phyloP scores from a whole-genome alignment of 2,888 invertebrate species.

The Chrysolina oricalcia region DNA sequence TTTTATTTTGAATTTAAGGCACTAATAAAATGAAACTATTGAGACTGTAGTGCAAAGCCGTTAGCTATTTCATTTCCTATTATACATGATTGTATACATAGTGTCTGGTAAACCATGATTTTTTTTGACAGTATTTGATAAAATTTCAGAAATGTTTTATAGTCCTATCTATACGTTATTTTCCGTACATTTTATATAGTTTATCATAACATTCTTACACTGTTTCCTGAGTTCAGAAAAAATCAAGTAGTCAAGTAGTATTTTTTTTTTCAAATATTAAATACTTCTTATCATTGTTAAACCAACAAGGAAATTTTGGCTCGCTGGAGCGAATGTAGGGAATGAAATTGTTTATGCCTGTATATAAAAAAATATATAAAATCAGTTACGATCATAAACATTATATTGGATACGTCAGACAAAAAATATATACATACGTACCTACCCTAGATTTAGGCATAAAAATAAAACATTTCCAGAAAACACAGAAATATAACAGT shows the following conservation, averaged over 20 bases:
- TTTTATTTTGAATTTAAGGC: too few relatives aligned
- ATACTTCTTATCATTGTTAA: not conserved
- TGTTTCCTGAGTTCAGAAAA: not conserved
- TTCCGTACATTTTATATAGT: conserved; percentile 17
- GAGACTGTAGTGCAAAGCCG: too few relatives aligned
- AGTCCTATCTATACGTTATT: conserved; percentile 8
- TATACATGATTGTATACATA: too few relatives aligned
- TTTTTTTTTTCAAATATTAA: conserved; percentile 11
- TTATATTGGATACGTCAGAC: too few relatives aligned
- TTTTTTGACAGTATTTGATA: not conserved
- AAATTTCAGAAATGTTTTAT: conserved; percentile 14
- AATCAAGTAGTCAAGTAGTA: not conserved
- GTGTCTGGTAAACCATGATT: not conserved
- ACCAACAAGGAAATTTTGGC: conserved; percentile 22
- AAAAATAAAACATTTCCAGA: too few relatives aligned
- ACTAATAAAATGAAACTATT: too few relatives aligned
- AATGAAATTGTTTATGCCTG: conserved; percentile 13
- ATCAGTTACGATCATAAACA: too few relatives aligned
- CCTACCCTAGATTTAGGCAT: too few relatives aligned
- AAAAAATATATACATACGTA: too few relatives aligned
- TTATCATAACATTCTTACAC: conserved; percentile 13
- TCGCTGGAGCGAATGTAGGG: conserved; percentile 19
- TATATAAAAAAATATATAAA: too few relatives aligned
- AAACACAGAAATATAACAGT: too few relatives aligned
- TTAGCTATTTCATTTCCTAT: too few relatives aligned